Evolutionary conservation across 1,140 invertebrate species (phyloP).

Genomic region (Aradophagus sp.): DNA sequence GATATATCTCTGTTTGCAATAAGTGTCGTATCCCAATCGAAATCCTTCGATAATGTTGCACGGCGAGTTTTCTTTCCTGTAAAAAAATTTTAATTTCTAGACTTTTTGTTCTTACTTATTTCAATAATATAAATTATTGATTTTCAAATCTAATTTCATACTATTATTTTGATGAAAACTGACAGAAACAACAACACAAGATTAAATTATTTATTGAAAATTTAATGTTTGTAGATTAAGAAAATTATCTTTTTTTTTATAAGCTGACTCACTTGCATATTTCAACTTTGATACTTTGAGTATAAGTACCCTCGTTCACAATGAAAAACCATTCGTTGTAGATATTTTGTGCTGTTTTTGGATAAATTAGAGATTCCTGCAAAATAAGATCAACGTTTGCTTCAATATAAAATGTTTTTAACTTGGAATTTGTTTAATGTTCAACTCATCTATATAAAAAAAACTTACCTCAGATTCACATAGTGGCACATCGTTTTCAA

Average conservation of each 20-base stretch:
- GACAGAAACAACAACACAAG: no score
- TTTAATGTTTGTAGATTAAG: no score
- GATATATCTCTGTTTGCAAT: constrained; percentile 27
- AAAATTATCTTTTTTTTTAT: no score
- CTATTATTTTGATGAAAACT: no score
- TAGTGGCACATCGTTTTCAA: constrained; percentile 1
- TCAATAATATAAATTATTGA: no score
- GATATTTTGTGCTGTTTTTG: constrained; percentile 36
- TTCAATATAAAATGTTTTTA: not conserved
- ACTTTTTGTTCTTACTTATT: no score
- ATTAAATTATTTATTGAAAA: no score
- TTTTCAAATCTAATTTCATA: no score
- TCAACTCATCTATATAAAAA: not conserved
- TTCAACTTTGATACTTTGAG: constrained; percentile 48
- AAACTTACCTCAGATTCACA: constrained; percentile 2
- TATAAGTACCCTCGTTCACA: constrained; percentile 35
- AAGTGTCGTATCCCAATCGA: constrained; percentile 11
- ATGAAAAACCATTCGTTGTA: constrained; percentile 42
- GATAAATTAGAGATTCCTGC: constrained; percentile 38
- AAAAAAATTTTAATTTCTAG: constrained; percentile 5
- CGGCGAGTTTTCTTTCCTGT: constrained; percentile 6
- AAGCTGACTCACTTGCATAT: constrained; percentile 46
- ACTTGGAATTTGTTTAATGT: not conserved
- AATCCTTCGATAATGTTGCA: constrained; percentile 10
- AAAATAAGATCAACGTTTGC: not conserved